Percentiles rank a stretch among this genome's conserved stretches.
Conservation (phyloP, 2,113 vertebrate species). For the Chionomys nivalis region DNA sequence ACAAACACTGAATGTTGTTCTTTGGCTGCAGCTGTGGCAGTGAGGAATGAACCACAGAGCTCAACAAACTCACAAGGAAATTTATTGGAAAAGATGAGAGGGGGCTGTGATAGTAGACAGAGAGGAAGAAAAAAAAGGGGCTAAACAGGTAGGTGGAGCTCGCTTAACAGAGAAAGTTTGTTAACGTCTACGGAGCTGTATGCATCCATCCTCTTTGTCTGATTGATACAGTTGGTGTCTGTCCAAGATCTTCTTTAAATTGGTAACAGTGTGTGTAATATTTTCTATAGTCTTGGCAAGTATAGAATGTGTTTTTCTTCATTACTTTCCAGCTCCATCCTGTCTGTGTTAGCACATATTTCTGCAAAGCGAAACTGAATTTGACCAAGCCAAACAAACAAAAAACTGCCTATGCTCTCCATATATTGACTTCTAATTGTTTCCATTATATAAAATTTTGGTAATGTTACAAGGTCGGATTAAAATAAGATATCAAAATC, state of each 20-base stretch:
- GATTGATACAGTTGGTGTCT: too few species aligned
- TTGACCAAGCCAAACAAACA: background rate
- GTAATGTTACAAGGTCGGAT: background rate
- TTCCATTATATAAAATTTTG: background rate
- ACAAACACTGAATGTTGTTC: too few species aligned
- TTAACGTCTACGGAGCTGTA: too few species aligned
- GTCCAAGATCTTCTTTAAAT: background rate
- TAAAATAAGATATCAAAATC: background rate
- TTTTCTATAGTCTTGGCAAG: background rate
- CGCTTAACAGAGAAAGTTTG: too few species aligned
- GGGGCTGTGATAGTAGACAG: too few species aligned
- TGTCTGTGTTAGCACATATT: background rate
- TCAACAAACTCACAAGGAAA: too few species aligned
- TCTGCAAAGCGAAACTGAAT: background rate
- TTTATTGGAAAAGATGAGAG: too few species aligned
- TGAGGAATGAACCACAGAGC: too few species aligned
- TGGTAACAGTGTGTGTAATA: background rate
- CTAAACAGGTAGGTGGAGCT: too few species aligned
- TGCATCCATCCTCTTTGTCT: too few species aligned
- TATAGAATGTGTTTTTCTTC: background rate
- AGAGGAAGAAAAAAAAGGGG: too few species aligned
- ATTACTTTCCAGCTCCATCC: background rate
- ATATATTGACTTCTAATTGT: background rate
- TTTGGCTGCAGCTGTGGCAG: too few species aligned
- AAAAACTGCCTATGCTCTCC: background rate